Evolutionary conservation across 2,797 vertebrate genomes (phyloP), one percentile per base, ranked within the genome.

Genomic region (Podarcis lilfordi): DNA sequence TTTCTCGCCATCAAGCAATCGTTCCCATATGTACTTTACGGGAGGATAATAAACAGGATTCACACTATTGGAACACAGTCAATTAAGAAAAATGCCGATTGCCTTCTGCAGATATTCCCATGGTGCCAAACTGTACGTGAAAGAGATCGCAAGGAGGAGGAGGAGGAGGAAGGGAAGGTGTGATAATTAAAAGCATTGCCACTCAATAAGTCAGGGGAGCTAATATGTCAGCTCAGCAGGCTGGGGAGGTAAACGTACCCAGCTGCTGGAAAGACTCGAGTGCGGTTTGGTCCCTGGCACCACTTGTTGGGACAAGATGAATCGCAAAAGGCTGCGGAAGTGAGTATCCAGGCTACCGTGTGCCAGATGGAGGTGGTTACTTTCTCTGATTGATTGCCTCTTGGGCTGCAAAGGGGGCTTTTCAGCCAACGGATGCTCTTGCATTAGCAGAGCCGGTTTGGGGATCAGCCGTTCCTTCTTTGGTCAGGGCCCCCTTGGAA

Each of bases 341-440:
- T 69, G 89, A 95, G 95, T 94, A 95, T 95, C 96, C 91, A 92
- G 95, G 95, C 95, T 95, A 96, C 92, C 91, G 93, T 29, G 92
- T 95, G 95, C 95, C 97, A 97, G 96, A 97, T 96, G 95, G 96
- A 96, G 94, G 93, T 86, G 90, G 95, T 97, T 97, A 95, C 95
- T 95, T 21, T 94, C 93, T 89, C 95, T 96, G 96, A 97, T 96
- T 96, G 95, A 97, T 97, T 94, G 93, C 92, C 95, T 96, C 89
- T 91, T 96, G 95, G 94, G 93, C 95, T 94, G 96, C 90, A 91
- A 90, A 94, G 94, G 90, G 95, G 91, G 95, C 95, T 96, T 96
- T 93, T 27, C 95, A 96, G 95, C 92, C 95, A 95, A 89, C 90
- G 68, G 96, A 94, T 88, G 91, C 94, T 93, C 95, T 95, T 93